Evolutionary conservation across 1,140 invertebrate species (phyloP), one percentile per base, ranked within the genome.

Genomic region (Drosophila parabipectinata): DNA sequence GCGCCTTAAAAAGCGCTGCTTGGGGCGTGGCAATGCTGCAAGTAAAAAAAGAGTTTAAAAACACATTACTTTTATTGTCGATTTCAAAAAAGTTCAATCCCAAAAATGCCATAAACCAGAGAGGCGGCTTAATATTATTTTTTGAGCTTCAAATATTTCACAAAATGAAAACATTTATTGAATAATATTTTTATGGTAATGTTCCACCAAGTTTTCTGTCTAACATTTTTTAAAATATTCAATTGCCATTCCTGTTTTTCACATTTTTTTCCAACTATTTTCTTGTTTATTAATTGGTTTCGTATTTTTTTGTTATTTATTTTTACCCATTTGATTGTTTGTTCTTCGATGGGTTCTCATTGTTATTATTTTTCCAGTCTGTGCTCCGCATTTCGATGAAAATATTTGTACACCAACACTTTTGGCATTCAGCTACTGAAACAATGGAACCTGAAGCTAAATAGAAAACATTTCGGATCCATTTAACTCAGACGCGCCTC

Each of bases 1-100:
- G 81, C 79, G 77, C 80, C 72, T 77, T 62, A 68, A 78, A 21
- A 72, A 79, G 80, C 88, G 78, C 85, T 73, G 59, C 52, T 77
- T 66, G 26, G 41, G 50, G 37, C 62, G 45, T 63, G 53, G 55
- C 48, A 72, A 74, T 62, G 64, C 78, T 90, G 80, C 10, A 61
- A 73, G 56, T 50, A 71, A 41, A 76, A 41, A 76, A 56, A 30
- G 26, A 39, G 24, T 28, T 28, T 6, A 14, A 24, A 44, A 14
- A 47, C 9, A 45, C 24, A 34, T 44, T 48, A 44, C 34, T 51
- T 59, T 51, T 58, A 69, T 47, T 28, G 56, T 45, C n/a, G 44
- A 48, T 15, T 58, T 69, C 21, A 4, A 28, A 26, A 7, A 4
- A 21, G 9, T 37, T 53, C 4, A 14, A 34, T 5, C 24, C n/a